Evolutionary conservation across 2,797 vertebrate genomes (phyloP).

Genomic region (Poecilia velifera): DNA sequence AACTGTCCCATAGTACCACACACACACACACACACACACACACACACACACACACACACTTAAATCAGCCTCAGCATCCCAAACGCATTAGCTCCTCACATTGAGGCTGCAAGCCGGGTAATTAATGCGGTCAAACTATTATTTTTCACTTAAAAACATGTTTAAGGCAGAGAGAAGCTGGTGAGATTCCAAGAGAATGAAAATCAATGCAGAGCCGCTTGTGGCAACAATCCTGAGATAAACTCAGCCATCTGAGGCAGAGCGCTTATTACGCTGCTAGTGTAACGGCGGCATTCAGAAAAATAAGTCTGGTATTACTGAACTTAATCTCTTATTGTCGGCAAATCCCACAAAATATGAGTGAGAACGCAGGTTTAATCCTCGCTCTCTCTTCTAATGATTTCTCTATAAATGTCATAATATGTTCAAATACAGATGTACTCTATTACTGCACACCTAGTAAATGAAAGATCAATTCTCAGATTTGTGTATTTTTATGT

Average conservation of each 20-base stretch:
- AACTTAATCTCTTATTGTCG: conserved; percentile 7
- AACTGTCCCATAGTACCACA: conserved; percentile 41
- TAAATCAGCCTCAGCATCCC: conserved; percentile 47
- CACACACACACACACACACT: conserved; percentile 37
- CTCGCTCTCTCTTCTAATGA: not conserved
- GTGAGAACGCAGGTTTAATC: not conserved
- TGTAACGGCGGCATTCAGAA: conserved; percentile 1
- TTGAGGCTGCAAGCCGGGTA: conserved; percentile 22
- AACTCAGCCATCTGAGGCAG: conserved; percentile 2
- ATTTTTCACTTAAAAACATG: conserved; percentile 5
- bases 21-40: conserved; percentile 30
- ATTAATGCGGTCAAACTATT: conserved; percentile 21
- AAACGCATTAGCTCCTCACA: conserved; percentile 36
- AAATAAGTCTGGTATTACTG: conserved; percentile 9
- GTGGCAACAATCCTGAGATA: conserved; percentile 11
- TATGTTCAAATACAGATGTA: not conserved
- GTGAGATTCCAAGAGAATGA: conserved; percentile 11
- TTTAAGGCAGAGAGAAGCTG: conserved; percentile 18
- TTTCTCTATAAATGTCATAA: not conserved
- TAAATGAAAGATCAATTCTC: not conserved
- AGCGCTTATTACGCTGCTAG: conserved; percentile 3
- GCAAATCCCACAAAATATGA: conserved; percentile 8
- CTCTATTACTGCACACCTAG: not conserved
- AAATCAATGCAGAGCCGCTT: conserved; percentile 9
- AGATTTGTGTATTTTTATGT: not conserved